phyloP scores from a whole-genome alignment of 2,797 vertebrate genomes.

The Acanthis flammea region DNA sequence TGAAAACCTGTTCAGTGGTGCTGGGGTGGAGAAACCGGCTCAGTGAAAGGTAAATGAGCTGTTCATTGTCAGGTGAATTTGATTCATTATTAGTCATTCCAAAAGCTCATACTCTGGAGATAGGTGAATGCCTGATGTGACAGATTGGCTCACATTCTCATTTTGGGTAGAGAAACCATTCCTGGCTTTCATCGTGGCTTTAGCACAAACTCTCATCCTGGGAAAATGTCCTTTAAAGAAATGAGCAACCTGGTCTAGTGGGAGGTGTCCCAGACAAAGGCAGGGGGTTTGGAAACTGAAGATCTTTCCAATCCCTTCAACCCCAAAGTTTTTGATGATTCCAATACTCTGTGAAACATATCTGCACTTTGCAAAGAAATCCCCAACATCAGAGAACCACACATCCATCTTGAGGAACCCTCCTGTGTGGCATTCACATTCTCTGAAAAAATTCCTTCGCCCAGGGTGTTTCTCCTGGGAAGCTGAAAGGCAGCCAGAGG shows the following conservation, averaged over 20 bases:
- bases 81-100: slow-evolving; percentile 9
- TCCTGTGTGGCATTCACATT: neutral
- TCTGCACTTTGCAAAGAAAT: neutral
- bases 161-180: neutral
- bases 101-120: neutral
- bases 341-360: neutral
- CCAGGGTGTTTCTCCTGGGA: too few relatives aligned
- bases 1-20: neutral
- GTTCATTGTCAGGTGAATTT: slow-evolving; percentile 1
- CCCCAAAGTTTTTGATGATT: accelerated
- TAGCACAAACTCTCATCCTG: neutral
- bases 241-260: neutral
- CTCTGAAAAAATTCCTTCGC: too few relatives aligned
- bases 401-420: neutral
- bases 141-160: neutral
- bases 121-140: neutral
- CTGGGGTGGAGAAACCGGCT: neutral
- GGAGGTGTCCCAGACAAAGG: neutral
- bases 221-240: neutral
- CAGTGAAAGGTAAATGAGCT: neutral
- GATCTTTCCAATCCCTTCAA: neutral
- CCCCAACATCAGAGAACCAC: neutral
- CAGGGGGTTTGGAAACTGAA: neutral
- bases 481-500: too few relatives aligned
- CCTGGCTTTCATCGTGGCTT: neutral